Conservation (phyloP, 2,888 invertebrate genomes). For the Diaphora mendica region DNA sequence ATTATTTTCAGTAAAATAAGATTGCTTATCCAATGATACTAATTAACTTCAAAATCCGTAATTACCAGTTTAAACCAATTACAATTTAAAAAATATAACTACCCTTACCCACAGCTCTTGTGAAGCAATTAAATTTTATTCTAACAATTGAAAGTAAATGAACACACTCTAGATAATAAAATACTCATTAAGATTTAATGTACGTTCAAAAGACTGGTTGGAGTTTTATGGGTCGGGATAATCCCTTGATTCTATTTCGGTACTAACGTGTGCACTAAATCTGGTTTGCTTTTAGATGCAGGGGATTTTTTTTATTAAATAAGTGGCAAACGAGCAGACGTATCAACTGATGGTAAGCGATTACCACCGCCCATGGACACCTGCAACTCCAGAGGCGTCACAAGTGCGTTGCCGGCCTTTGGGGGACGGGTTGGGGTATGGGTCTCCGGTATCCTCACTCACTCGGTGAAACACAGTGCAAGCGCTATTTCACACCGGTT, state of each 20-base stretch:
- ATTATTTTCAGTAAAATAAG: background rate
- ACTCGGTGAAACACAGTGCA: too few relatives aligned
- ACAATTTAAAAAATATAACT: background rate
- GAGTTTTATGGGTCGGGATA: constrained; percentile 2
- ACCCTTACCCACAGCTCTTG: constrained; percentile 1
- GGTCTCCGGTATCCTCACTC: too few relatives aligned
- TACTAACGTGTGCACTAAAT: background rate
- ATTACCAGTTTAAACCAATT: background rate
- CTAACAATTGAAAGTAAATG: background rate
- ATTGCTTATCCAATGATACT: background rate
- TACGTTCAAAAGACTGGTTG: background rate
- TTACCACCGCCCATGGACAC: too few relatives aligned
- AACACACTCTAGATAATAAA: background rate
- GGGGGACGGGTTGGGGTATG: too few relatives aligned
- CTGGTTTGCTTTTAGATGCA: too few relatives aligned
- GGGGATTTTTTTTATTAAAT: too few relatives aligned
- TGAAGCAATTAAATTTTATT: constrained; percentile 7
- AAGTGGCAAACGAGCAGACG: too few relatives aligned
- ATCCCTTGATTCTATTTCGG: background rate
- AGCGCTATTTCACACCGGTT: too few relatives aligned
- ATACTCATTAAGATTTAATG: constrained; percentile 8
- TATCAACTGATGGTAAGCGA: too few relatives aligned
- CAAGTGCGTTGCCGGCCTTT: too few relatives aligned
- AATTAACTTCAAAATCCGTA: background rate
- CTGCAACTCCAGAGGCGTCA: too few relatives aligned